Evolutionary conservation across 2,888 invertebrate species (phyloP).

Genomic region (Erebia ligea): DNA sequence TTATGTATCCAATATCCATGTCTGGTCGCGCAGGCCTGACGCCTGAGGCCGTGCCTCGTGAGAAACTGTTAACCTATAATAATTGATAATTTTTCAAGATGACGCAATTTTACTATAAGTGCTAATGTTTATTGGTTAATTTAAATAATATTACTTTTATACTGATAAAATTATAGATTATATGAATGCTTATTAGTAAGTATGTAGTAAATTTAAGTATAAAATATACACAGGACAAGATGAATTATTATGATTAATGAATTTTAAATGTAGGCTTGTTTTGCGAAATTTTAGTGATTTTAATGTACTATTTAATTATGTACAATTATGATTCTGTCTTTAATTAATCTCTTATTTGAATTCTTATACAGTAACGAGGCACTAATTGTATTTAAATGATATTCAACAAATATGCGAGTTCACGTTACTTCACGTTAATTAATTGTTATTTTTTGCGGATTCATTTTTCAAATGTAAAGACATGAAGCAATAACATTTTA

Average conservation of each 20-base stretch:
- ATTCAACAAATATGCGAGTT: not conserved
- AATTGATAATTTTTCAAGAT: not conserved
- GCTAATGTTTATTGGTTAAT: not conserved
- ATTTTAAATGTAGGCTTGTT: too few species aligned
- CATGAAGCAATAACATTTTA: not conserved
- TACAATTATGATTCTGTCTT: not conserved
- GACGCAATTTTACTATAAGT: not conserved
- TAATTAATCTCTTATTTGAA: not conserved
- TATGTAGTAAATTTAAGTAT: too few species aligned
- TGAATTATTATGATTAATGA: too few species aligned
- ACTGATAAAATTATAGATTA: too few species aligned
- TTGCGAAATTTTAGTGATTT: too few species aligned
- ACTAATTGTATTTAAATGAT: not conserved
- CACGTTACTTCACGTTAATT: not conserved
- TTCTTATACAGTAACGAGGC: not conserved
- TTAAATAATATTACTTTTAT: too few species aligned
- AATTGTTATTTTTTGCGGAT: not conserved
- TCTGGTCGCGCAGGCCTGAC: not conserved
- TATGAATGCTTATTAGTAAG: too few species aligned
- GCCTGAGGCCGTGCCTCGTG: not conserved
- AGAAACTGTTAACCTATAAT: not conserved
- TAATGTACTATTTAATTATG: too few species aligned
- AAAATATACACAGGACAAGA: too few species aligned
- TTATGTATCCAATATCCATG: not conserved
- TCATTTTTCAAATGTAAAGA: not conserved